These are phyloP conservation scores for Rhagophthalmus giganteus DNA, from an alignment of 2,888 invertebrate species.

Conservation along the genomic window DNA sequence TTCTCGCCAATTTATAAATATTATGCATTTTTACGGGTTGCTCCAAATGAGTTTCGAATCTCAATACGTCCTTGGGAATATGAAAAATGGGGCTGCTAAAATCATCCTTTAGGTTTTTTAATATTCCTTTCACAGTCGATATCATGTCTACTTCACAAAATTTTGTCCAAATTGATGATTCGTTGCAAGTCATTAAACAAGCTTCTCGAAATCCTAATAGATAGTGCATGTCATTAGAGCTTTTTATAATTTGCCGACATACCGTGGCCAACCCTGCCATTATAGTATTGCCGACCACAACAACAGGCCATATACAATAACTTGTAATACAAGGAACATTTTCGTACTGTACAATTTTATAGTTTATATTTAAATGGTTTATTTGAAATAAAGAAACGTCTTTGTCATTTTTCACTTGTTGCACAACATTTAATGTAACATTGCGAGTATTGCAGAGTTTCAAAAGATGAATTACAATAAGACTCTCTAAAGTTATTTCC, in stretches of 20 bases:
- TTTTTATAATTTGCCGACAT: constrained; percentile 62
- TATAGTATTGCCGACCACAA: constrained; percentile 63
- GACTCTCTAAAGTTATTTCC: constrained; percentile 59
- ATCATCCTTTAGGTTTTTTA: constrained; percentile 36
- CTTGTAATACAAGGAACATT: constrained; percentile 54
- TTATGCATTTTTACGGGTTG: constrained; percentile 86
- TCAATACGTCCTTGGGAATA: constrained; percentile 70
- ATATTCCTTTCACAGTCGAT: constrained; percentile 59
- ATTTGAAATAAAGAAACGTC: constrained; percentile 45
- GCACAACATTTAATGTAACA: constrained; percentile 56
- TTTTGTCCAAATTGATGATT: constrained; percentile 86
- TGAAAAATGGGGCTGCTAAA: constrained; percentile 40
- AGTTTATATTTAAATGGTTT: constrained; percentile 48
- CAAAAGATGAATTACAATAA: constrained; percentile 64
- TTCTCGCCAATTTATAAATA: constrained; percentile 72
- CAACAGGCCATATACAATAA: constrained; percentile 66
- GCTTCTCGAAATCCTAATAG: constrained; percentile 79
- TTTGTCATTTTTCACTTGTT: constrained; percentile 27
- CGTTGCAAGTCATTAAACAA: constrained; percentile 81
- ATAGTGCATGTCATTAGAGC: constrained; percentile 48
- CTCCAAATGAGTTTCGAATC: constrained; percentile 82
- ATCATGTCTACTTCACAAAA: constrained; percentile 88
- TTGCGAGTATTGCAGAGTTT: constrained; percentile 60
- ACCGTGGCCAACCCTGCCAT: constrained; percentile 81
- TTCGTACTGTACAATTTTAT: constrained; percentile 47